phyloP scores from a whole-genome alignment of 1,140 invertebrate genomes.

The Vanessa tameamea region DNA sequence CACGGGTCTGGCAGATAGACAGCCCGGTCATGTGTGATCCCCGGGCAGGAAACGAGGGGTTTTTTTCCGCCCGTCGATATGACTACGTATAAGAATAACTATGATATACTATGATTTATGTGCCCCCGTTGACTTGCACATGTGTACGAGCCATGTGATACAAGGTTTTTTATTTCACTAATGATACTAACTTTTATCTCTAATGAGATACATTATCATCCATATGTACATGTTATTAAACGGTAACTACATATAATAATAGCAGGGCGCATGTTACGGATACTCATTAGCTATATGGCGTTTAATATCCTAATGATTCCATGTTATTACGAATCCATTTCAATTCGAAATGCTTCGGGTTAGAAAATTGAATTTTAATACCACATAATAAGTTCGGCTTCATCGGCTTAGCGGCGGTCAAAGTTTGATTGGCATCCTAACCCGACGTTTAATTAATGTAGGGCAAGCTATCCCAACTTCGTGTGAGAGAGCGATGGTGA shows the following conservation, averaged over 20 bases:
- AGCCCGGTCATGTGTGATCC: constrained; percentile 79
- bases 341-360: constrained; percentile 59
- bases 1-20: constrained; percentile 81
- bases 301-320: constrained; percentile 49
- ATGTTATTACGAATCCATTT: constrained; percentile 56
- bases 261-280: background rate
- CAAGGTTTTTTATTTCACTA: constrained; percentile 55
- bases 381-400: constrained; percentile 77
- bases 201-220: background rate
- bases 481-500: constrained; percentile 47
- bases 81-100: constrained; percentile 60
- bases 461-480: constrained; percentile 56
- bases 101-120: constrained; percentile 77
- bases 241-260: constrained; percentile 3
- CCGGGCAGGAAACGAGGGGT: constrained; percentile 75
- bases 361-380: constrained; percentile 78
- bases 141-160: constrained; percentile 66
- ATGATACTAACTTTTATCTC: constrained; percentile 42
- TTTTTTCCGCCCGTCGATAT: constrained; percentile 75
- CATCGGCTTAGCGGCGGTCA: constrained; percentile 75
- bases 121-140: constrained; percentile 60
- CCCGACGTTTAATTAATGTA: constrained; percentile 76
- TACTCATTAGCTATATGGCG: constrained; percentile 29
- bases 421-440: constrained; percentile 78
- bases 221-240: background rate